These are phyloP conservation scores for Drosophila setosimentum DNA, from an alignment of 2,888 invertebrate genomes.

Conservation along the genomic window DNA sequence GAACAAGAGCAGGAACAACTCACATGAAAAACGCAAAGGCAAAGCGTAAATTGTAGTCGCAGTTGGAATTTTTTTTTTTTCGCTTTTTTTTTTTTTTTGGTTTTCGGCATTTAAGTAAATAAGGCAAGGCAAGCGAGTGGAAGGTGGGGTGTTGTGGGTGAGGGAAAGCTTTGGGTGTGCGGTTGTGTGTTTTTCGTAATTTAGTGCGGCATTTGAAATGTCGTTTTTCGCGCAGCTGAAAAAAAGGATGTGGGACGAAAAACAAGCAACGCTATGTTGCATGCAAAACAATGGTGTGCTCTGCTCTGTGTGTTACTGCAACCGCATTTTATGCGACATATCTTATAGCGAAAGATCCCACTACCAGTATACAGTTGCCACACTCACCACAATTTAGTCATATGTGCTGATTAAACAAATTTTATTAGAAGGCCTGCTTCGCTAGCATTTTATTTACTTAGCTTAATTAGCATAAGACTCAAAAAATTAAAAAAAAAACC, in stretches of 20 bases:
- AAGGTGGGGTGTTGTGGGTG: neutral
- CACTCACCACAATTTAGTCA: neutral
- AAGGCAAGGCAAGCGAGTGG: conserved; percentile 9
- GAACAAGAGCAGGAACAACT: conserved; percentile 36
- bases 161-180: conserved; percentile 20
- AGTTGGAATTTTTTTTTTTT: conserved; percentile 47
- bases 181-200: conserved; percentile 58
- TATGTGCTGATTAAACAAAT: conserved; percentile 8
- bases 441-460: neutral
- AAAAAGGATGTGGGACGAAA: neutral
- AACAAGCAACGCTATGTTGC: conserved; percentile 45
- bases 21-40: conserved; percentile 65
- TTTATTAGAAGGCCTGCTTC: neutral
- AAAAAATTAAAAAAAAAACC: neutral
- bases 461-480: neutral
- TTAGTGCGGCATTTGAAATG: conserved; percentile 70
- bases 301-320: conserved; percentile 19
- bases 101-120: conserved; percentile 47
- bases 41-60: conserved; percentile 69
- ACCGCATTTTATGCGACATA: conserved; percentile 49
- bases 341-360: conserved; percentile 33
- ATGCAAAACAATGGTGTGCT: conserved; percentile 46
- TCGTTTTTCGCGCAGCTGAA: conserved; percentile 37
- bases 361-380: conserved; percentile 8
- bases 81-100: conserved; percentile 17